These are phyloP conservation scores for Diplodus sargus DNA, from an alignment of 2,797 vertebrate species.

Conservation along the genomic window DNA sequence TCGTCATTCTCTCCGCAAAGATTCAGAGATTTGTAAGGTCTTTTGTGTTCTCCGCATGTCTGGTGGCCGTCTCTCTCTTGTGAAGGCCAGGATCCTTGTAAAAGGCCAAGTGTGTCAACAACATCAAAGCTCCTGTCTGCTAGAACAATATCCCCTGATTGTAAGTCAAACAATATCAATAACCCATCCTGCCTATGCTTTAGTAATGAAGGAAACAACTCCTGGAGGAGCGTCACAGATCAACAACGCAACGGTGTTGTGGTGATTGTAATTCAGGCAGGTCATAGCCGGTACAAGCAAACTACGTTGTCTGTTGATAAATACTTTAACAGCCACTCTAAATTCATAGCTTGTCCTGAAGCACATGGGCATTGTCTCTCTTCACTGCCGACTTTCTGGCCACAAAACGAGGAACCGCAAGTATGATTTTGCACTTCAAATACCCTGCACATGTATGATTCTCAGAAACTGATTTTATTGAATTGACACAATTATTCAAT, in stretches of 20 bases:
- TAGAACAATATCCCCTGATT: conserved; percentile 3
- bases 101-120: conserved; percentile 39
- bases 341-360: conserved; percentile 36
- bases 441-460: background rate
- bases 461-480: background rate
- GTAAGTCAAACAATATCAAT: conserved; percentile 29
- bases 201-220: conserved; percentile 20
- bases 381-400: conserved; percentile 13
- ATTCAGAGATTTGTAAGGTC: conserved; percentile 16
- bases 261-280: conserved; percentile 46
- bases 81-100: conserved; percentile 29
- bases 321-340: conserved; percentile 56
- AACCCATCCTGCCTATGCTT: background rate
- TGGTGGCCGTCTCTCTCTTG: conserved; percentile 25
- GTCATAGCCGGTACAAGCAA: conserved; percentile 40
- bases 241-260: conserved; percentile 33
- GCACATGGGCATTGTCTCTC: conserved; percentile 19
- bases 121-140: conserved; percentile 27
- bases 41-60: conserved; percentile 17
- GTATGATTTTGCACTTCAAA: background rate
- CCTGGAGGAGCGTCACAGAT: conserved; percentile 35
- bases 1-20: background rate
- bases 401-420: background rate
- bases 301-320: conserved; percentile 46
- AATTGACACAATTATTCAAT: background rate